Conservation (phyloP, 2,113 vertebrate genomes). For the Engystomops pustulosus region DNA sequence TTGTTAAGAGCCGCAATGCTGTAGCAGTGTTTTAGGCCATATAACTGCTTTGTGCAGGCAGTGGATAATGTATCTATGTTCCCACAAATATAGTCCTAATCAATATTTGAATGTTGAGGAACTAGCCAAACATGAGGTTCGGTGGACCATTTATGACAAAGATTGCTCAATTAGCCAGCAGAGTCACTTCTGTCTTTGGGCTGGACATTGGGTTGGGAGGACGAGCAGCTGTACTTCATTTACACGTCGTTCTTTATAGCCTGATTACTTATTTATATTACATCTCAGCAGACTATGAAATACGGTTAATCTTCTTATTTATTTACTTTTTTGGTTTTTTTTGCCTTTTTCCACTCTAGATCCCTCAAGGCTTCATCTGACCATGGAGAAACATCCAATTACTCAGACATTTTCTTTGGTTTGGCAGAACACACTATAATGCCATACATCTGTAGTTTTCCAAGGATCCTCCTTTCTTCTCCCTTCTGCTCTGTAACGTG, state of each 20-base stretch:
- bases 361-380: slow-evolving; percentile 53
- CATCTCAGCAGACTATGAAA: slow-evolving; percentile 28
- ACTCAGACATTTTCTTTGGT: slow-evolving; percentile 59
- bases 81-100: too few species aligned
- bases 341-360: slow-evolving; percentile 23
- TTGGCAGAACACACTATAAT: slow-evolving; percentile 55
- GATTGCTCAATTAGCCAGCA: not conserved
- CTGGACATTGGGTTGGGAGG: not conserved
- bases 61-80: too few species aligned
- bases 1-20: not conserved
- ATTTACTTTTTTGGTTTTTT: slow-evolving; percentile 28
- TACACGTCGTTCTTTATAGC: slow-evolving; percentile 16
- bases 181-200: not conserved
- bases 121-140: not conserved
- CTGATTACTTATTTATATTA: slow-evolving; percentile 49
- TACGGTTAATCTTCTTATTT: slow-evolving; percentile 48
- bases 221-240: slow-evolving; percentile 18
- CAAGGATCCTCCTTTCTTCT: slow-evolving; percentile 42
- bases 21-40: not conserved
- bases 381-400: slow-evolving; percentile 59
- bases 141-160: not conserved
- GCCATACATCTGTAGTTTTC: slow-evolving; percentile 56
- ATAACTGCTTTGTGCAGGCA: not conserved
- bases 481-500: slow-evolving; percentile 18
- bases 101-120: too few species aligned